These are phyloP conservation scores for Hydrozoanthus tunicans DNA, from an alignment of 64 coral and sea anemone genomes.

Conservation along the genomic window DNA sequence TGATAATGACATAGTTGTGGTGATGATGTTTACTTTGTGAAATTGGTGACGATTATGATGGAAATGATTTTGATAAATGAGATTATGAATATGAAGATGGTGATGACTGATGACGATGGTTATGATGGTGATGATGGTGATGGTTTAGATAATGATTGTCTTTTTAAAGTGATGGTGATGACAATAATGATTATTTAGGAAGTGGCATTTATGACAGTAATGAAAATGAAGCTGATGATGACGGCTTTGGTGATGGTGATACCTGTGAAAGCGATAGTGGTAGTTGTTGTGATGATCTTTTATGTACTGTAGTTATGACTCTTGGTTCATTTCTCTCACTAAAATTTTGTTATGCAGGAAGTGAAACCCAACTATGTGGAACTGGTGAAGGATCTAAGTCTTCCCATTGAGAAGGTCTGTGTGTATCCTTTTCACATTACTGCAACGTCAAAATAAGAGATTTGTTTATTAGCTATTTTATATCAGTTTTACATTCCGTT, in stretches of 20 bases:
- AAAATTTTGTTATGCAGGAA: constrained; percentile 2
- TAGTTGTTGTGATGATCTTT: not conserved
- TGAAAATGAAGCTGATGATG: not conserved
- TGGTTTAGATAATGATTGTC: too few species aligned
- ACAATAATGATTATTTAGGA: not conserved
- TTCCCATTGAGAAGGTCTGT: constrained; percentile 20
- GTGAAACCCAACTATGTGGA: constrained; percentile 48
- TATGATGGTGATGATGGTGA: too few species aligned
- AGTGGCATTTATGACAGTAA: not conserved
- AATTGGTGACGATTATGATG: too few species aligned
- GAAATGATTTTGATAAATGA: too few species aligned
- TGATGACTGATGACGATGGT: not conserved
- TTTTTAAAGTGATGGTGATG: not conserved
- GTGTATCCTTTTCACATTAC: not conserved
- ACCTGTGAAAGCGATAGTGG: not conserved
- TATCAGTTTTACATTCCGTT: not conserved
- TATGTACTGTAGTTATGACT: not conserved
- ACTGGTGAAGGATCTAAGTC: constrained; percentile 16
- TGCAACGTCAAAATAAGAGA: not conserved
- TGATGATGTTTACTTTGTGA: too few species aligned
- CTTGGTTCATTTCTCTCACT: too few species aligned
- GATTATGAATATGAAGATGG: not conserved
- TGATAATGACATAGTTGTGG: too few species aligned
- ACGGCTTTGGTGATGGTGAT: not conserved
- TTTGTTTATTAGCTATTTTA: too few species aligned